These are phyloP conservation scores for Machaerirhynchus nigripectus DNA, from an alignment of 2,113 vertebrate genomes.

Conservation along the genomic window DNA sequence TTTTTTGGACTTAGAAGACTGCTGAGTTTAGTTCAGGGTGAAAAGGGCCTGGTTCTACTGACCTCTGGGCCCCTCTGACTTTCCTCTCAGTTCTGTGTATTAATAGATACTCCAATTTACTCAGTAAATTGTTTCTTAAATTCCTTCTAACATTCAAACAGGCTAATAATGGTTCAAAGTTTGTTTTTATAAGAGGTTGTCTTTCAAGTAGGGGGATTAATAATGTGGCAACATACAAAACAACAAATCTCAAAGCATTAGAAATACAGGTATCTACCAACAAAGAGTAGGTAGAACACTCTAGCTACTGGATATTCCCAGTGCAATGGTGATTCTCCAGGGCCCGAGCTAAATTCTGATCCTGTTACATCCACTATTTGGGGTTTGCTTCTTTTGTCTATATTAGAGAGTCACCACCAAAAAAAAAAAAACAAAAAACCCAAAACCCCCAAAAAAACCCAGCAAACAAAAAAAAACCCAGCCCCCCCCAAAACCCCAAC, in stretches of 20 bases:
- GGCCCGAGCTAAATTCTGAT: not conserved
- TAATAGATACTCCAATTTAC: not conserved
- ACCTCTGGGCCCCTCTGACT: not conserved
- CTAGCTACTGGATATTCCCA: not conserved
- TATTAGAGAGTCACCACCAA: not conserved
- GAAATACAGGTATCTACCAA: not conserved
- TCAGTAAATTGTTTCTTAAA: not conserved
- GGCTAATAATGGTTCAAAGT: not conserved
- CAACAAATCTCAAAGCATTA: not conserved
- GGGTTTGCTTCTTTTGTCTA: not conserved
- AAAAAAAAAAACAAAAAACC: not conserved
- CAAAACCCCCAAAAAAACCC: too few species aligned
- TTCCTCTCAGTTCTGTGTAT: not conserved
- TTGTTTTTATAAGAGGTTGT: not conserved
- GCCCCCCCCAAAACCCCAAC: too few species aligned
- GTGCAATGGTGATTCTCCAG: not conserved
- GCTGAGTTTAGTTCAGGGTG: not conserved
- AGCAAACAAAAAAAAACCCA: too few species aligned
- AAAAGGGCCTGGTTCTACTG: not conserved
- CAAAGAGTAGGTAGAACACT: not conserved
- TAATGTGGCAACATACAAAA: not conserved
- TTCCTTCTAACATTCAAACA: not conserved
- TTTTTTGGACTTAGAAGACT: not conserved
- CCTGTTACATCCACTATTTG: rapidly evolving
- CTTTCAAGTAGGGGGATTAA: not conserved